A percentile compares a stretch with the other conserved stretches of the same genome.
These are phyloP conservation scores for Plagodis dolabraria DNA, from an alignment of 2,888 invertebrate genomes.

Conservation along the genomic window DNA sequence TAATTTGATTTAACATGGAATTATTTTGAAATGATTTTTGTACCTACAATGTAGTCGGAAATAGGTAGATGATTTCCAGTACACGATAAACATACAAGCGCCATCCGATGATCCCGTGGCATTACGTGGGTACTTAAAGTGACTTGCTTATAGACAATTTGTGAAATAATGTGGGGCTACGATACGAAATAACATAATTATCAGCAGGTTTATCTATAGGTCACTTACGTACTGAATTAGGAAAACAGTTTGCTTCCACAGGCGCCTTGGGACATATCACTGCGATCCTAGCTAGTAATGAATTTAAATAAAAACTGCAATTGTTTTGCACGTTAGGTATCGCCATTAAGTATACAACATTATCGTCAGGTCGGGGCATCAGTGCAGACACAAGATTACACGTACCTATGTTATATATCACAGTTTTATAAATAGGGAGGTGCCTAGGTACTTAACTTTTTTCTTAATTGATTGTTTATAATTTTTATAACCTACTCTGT, in stretches of 20 bases:
- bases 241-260: slow-evolving; percentile 61
- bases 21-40: not conserved
- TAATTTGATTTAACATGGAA: not conserved
- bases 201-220: slow-evolving; percentile 72
- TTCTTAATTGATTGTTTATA: slow-evolving; percentile 26
- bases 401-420: not conserved
- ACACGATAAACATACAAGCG: slow-evolving; percentile 27
- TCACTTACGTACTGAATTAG: slow-evolving; percentile 68
- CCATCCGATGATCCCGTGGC: slow-evolving; percentile 58
- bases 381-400: slow-evolving; percentile 9
- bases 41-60: not conserved
- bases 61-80: not conserved
- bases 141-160: slow-evolving; percentile 56
- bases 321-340: slow-evolving; percentile 11
- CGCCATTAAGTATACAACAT: not conserved
- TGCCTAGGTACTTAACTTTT: slow-evolving; percentile 7
- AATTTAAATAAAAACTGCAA: slow-evolving; percentile 19
- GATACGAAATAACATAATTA: slow-evolving; percentile 36
- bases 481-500: not conserved
- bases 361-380: slow-evolving; percentile 11
- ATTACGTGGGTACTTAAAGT: slow-evolving; percentile 34
- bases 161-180: slow-evolving; percentile 57
- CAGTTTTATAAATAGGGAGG: slow-evolving; percentile 2
- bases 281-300: slow-evolving; percentile 10
- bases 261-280: slow-evolving; percentile 66